phyloP scores from a whole-genome alignment of 92 coral and sea anemone species.

The Galaxea fascicularis region DNA sequence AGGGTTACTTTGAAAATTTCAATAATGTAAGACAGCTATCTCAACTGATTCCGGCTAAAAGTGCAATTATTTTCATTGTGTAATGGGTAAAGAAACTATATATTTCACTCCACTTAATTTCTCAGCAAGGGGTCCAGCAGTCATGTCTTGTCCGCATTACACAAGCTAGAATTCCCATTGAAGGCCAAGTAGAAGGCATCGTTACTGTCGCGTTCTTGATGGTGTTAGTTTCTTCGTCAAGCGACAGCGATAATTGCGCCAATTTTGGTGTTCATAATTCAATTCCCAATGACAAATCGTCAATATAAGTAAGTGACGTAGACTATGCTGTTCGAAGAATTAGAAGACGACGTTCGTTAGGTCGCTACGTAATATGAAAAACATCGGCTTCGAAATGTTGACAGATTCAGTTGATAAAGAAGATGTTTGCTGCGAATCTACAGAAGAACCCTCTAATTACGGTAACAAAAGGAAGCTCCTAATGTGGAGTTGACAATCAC shows the following conservation, averaged over 20 bases:
- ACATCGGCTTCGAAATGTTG: neutral
- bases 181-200: neutral
- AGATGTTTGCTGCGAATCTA: too few species aligned
- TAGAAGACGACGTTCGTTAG: neutral
- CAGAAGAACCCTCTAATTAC: too few species aligned
- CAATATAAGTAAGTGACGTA: neutral
- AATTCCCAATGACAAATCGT: slow-evolving; percentile 20
- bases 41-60: neutral
- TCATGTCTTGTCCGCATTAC: too few species aligned
- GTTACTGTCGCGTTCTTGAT: neutral
- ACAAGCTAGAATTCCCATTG: neutral
- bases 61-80: neutral
- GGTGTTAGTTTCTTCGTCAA: neutral
- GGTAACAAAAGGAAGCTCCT: neutral
- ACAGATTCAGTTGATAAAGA: neutral
- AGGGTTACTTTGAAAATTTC: neutral
- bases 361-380: neutral
- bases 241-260: neutral
- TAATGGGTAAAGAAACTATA: neutral
- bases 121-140: neutral
- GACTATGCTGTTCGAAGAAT: neutral
- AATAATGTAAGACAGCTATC: neutral
- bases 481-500: neutral
- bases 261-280: neutral
- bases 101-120: neutral